A percentile compares a stretch with the other conserved stretches of the same genome.
Evolutionary conservation across 1,140 invertebrate genomes (phyloP).

Genomic region (Drosophila varians): DNA sequence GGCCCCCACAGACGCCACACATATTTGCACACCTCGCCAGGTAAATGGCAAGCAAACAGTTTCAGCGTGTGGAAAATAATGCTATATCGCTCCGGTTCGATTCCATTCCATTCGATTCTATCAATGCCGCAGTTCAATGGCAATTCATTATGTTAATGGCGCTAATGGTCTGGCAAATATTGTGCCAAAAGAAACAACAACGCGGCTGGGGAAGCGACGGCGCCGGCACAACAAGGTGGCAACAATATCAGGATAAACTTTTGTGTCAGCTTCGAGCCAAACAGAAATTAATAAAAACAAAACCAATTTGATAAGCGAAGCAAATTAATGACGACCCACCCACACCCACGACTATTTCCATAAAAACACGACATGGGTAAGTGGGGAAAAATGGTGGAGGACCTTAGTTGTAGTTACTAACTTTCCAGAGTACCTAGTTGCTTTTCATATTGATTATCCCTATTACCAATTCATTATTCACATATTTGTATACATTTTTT

Average conservation of each 20-base stretch:
- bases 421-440: not conserved
- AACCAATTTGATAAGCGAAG: slow-evolving; percentile 77
- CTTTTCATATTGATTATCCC: not conserved
- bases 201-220: too few relatives aligned
- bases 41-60: slow-evolving; percentile 37
- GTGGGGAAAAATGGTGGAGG: not conserved
- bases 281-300: slow-evolving; percentile 61
- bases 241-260: slow-evolving; percentile 37
- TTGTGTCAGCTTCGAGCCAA: slow-evolving; percentile 49
- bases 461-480: not conserved
- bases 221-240: slow-evolving; percentile 9
- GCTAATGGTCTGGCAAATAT: slow-evolving; percentile 79
- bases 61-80: slow-evolving; percentile 24
- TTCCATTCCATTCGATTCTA: slow-evolving; percentile 29
- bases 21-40: slow-evolving; percentile 36
- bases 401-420: not conserved
- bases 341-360: not conserved
- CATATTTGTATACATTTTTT: not conserved
- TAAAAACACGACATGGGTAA: slow-evolving; percentile 26
- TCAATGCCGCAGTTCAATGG: slow-evolving; percentile 58
- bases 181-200: slow-evolving; percentile 40
- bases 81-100: slow-evolving; percentile 28
- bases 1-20: not conserved
- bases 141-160: slow-evolving; percentile 81
- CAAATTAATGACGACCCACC: slow-evolving; percentile 72